Evolutionary conservation across 2,113 vertebrate species (phyloP).

Genomic region (Telmatochromis brachygnathus): DNA sequence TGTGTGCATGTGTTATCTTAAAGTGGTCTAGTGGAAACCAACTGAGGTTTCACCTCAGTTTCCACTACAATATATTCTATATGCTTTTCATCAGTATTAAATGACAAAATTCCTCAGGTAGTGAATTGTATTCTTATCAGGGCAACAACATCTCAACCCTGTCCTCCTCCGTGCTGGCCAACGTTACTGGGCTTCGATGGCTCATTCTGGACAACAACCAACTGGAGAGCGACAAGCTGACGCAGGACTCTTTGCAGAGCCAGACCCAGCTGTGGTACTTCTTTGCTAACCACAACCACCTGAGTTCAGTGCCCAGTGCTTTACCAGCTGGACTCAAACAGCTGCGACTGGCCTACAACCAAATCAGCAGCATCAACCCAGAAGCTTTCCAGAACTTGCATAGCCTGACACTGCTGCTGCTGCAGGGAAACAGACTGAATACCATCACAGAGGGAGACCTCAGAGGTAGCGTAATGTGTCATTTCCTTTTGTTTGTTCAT

Average conservation of each 20-base stretch:
- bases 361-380: conserved; percentile 55
- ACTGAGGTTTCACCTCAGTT: neutral
- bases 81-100: neutral
- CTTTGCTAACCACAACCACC: conserved; percentile 69
- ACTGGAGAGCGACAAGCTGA: conserved; percentile 49
- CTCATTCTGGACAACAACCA: conserved; percentile 72
- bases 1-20: neutral
- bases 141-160: conserved; percentile 65
- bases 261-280: conserved; percentile 60
- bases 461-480: conserved; percentile 38
- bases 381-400: conserved; percentile 49
- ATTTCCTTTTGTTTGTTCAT: neutral
- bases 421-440: conserved; percentile 71
- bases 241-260: conserved; percentile 34
- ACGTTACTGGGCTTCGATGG: conserved; percentile 63
- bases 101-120: neutral
- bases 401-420: conserved; percentile 66
- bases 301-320: conserved; percentile 53
- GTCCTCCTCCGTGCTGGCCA: conserved; percentile 35
- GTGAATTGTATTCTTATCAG: conserved; percentile 14
- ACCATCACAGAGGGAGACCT: conserved; percentile 53
- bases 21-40: neutral
- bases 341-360: conserved; percentile 69
- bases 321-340: conserved; percentile 66
- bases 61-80: neutral